Evolutionary conservation across 2,888 invertebrate species (phyloP), one percentile per base, ranked within the genome.

Genomic region (Diogma glabrata): DNA sequence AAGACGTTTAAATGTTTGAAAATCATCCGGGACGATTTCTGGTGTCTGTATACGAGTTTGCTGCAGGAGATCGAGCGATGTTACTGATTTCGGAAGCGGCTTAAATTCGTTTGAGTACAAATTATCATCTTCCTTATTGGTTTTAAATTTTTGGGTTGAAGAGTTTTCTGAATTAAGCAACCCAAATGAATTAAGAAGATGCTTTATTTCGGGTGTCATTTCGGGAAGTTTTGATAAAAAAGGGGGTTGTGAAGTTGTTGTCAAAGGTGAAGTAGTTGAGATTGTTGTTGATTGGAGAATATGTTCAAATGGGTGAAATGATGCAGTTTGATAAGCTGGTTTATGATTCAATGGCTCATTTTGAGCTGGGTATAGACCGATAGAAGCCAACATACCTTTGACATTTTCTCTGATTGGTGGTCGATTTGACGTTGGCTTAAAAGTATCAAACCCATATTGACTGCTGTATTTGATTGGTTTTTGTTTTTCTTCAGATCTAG

Each of bases 121-220:
- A 7, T 22, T 43, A 4, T 50, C 51, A 17, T 50, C 40, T 40
- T 57, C 57, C 6, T 47, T 22, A 3, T 50, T 20, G 4, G 20
- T 8, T 17, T 20, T 12, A 28, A 24, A 43, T 36, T 49, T 36
- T 24, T 30, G 48, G 9, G 6, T 9, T 20, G 50, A 47, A 17
- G 14, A 20, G n/a, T n/a, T n/a, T 46, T 52, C 50, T 16, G 51
- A 45, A 16, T 53, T 53, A 33, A 71, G 58, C 43, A 74, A 60
- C 12, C 75, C 75, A 57, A 74, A 71, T 49, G 63, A 68, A 61
- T 70, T 67, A 10, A 75, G 55, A 38, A 75, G 56, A 49, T 71
- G 64, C 60, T 68, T 62, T 70, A 67, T 48, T 56, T 67, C 58
- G 3, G 61, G 60, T 24, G 61, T 59, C 4, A 61, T 53, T 54